Conservation (phyloP, 2,888 invertebrate genomes). For the Rhamphomyia laevipes region DNA sequence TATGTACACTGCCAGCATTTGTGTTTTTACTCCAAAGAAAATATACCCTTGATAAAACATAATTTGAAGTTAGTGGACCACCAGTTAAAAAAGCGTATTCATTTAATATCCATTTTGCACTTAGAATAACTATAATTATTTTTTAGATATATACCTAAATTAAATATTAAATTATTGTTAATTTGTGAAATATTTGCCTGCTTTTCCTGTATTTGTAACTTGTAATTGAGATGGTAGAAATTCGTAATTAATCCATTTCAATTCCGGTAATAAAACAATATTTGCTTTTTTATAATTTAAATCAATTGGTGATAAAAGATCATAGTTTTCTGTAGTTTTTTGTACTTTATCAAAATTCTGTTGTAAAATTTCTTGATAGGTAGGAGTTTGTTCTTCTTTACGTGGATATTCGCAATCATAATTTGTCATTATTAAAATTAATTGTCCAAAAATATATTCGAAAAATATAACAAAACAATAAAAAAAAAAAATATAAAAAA, state of each 20-base stretch:
- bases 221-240: constrained; percentile 50
- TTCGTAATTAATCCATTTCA: constrained; percentile 48
- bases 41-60: constrained; percentile 53
- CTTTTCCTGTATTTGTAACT: constrained; percentile 54
- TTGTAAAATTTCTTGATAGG: too few relatives aligned
- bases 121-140: constrained; percentile 42
- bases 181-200: constrained; percentile 36
- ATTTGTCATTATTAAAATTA: too few relatives aligned
- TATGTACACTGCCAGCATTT: constrained; percentile 54
- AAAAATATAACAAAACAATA: too few relatives aligned
- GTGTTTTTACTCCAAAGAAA: constrained; percentile 56
- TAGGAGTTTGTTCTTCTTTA: too few relatives aligned
- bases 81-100: constrained; percentile 47
- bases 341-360: too few relatives aligned
- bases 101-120: constrained; percentile 46
- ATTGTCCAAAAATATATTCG: too few relatives aligned
- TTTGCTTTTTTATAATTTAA: constrained; percentile 1
- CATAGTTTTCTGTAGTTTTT: too few relatives aligned
- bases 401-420: too few relatives aligned
- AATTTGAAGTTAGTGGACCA: constrained; percentile 48
- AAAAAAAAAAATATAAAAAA: too few relatives aligned
- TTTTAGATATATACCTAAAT: too few relatives aligned
- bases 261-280: constrained; percentile 19
- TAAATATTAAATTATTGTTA: too few relatives aligned
- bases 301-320: constrained; percentile 11